Percentiles rank a stretch among this genome's conserved stretches.
These are phyloP conservation scores for Acanthosepion pharaonis DNA, from an alignment of 2,888 invertebrate species.

Conservation along the genomic window DNA sequence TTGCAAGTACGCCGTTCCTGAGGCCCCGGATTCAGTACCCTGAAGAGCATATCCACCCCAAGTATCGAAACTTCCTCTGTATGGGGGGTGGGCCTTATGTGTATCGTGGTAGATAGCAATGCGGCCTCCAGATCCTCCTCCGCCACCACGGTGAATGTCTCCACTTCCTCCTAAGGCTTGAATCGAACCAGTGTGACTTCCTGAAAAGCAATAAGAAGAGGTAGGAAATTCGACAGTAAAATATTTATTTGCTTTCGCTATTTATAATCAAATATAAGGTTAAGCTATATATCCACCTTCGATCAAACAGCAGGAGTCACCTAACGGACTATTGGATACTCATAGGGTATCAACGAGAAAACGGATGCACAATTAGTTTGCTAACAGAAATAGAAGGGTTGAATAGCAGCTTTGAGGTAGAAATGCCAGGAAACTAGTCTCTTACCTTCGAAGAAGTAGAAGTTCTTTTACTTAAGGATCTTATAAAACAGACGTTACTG, in stretches of 20 bases:
- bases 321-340: no score
- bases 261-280: background rate
- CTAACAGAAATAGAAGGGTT: no score
- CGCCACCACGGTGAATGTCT: conserved; percentile 54
- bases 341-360: no score
- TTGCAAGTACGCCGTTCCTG: conserved; percentile 61
- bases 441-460: no score
- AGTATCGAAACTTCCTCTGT: conserved; percentile 59
- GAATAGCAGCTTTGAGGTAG: no score
- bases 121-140: conserved; percentile 65
- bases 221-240: background rate
- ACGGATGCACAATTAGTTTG: no score
- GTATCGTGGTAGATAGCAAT: conserved; percentile 63
- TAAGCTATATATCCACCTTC: no score
- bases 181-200: conserved; percentile 65
- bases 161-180: conserved; percentile 62
- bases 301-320: no score
- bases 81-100: conserved; percentile 57
- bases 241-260: background rate
- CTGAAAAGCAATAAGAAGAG: conserved; percentile 51
- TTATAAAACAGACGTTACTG: no score
- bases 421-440: no score
- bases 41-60: conserved; percentile 56
- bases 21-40: conserved; percentile 62
- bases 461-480: no score